Percentiles rank a stretch among this genome's conserved stretches.
These are phyloP conservation scores for Leptopilina clavipes DNA, from an alignment of 1,140 invertebrate species.

Conservation along the genomic window DNA sequence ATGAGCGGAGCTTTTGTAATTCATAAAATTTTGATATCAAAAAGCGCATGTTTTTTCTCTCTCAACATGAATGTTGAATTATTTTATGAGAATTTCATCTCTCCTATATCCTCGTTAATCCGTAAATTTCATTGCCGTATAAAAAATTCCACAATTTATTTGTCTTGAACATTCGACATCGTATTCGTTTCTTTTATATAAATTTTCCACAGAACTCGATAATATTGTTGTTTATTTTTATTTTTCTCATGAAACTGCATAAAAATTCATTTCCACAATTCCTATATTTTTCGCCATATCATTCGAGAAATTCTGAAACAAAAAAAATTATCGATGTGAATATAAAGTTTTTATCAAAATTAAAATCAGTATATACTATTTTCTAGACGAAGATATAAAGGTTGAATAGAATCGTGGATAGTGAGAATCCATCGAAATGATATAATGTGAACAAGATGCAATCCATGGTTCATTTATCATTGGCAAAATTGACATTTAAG, in stretches of 20 bases:
- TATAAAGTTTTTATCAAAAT: background rate
- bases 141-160: background rate
- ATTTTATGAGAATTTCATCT: slow-evolving; percentile 4
- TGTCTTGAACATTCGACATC: background rate
- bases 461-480: background rate
- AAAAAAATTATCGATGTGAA: background rate
- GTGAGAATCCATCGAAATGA: background rate
- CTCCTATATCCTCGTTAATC: background rate
- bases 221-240: background rate
- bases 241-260: too few species aligned
- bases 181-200: background rate
- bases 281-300: background rate
- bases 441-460: slow-evolving; percentile 10
- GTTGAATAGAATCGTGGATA: background rate
- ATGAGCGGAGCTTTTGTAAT: background rate
- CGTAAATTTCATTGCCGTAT: background rate
- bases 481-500: background rate
- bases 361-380: background rate
- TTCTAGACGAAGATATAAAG: background rate
- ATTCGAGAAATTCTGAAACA: background rate
- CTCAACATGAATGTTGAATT: background rate
- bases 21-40: background rate
- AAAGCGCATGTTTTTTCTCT: background rate
- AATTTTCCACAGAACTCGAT: background rate
- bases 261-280: background rate